Conservation (phyloP, 1,140 invertebrate genomes). For the Eupeodes corollae region DNA sequence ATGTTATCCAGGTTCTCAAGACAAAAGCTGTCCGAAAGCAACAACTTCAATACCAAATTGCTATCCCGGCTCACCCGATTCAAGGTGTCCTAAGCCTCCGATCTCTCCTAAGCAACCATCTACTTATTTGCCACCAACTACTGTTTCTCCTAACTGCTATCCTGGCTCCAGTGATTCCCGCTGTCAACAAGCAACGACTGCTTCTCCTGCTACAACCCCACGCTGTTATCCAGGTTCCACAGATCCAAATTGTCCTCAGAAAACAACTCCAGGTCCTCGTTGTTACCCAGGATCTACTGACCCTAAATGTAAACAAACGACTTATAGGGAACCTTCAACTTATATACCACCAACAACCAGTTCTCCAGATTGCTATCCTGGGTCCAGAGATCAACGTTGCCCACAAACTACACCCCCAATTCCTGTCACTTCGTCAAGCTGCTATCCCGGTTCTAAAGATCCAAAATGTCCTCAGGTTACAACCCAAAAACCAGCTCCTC, state of each 20-base stretch:
- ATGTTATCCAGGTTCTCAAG: slow-evolving; percentile 24
- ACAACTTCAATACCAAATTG: slow-evolving; percentile 10
- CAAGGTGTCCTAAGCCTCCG: slow-evolving; percentile 28
- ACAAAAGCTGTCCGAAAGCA: slow-evolving; percentile 30
- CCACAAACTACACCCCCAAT: neutral
- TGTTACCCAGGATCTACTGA: slow-evolving; percentile 36
- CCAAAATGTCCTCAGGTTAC: slow-evolving; percentile 21
- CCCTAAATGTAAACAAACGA: no score
- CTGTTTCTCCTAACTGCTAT: slow-evolving; percentile 23
- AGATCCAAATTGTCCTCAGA: slow-evolving; percentile 21
- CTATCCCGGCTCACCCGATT: slow-evolving; percentile 38
- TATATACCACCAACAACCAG: slow-evolving; percentile 30
- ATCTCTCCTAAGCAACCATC: slow-evolving; percentile 13
- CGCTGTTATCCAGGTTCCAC: slow-evolving; percentile 34
- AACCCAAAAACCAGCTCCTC: slow-evolving; percentile 1
- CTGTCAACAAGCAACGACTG: slow-evolving; percentile 14
- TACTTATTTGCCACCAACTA: slow-evolving; percentile 35
- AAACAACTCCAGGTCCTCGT: slow-evolving; percentile 11
- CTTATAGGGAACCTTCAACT: slow-evolving; percentile 25
- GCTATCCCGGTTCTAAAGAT: slow-evolving; percentile 38
- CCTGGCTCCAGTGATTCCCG: slow-evolving; percentile 35
- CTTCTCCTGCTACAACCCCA: slow-evolving; percentile 8
- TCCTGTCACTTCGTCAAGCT: slow-evolving; percentile 14
- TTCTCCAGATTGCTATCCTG: slow-evolving; percentile 18
- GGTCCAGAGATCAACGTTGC: slow-evolving; percentile 33